These are phyloP conservation scores for Lophotriccus pileatus DNA, from an alignment of 2,797 vertebrate genomes.

Conservation along the genomic window DNA sequence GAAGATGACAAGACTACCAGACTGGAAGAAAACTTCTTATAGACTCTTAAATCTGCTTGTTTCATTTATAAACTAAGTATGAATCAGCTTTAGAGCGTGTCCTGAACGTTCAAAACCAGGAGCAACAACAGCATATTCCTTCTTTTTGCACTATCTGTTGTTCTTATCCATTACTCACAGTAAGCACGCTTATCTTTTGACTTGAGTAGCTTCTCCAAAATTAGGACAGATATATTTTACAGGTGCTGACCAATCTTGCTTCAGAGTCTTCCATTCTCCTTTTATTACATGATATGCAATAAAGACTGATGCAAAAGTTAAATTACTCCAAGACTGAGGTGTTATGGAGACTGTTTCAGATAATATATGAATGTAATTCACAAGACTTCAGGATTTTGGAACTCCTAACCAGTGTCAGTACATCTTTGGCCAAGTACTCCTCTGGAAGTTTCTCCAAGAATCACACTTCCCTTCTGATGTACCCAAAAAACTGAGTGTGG, in stretches of 20 bases:
- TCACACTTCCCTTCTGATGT: neutral
- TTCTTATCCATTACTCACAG: neutral
- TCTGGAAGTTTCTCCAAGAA: neutral
- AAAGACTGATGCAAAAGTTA: neutral
- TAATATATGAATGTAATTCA: neutral
- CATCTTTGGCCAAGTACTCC: neutral
- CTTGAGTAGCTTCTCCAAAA: neutral
- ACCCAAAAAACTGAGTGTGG: neutral
- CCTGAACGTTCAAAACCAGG: neutral
- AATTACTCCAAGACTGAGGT: neutral
- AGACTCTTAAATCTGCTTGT: neutral
- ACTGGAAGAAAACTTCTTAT: neutral
- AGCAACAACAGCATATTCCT: neutral
- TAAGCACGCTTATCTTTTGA: neutral
- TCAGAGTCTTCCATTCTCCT: neutral
- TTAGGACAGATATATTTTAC: neutral
- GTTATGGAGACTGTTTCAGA: neutral
- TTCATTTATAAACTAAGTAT: neutral
- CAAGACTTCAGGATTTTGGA: neutral
- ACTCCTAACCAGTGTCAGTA: neutral
- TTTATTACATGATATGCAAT: neutral
- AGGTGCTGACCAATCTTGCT: neutral
- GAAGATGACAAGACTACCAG: neutral
- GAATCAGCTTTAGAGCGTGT: neutral
- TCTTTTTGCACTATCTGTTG: neutral